Evolutionary conservation across 2,797 vertebrate genomes (phyloP).

Genomic region (Muraenolepis orangiensis): DNA sequence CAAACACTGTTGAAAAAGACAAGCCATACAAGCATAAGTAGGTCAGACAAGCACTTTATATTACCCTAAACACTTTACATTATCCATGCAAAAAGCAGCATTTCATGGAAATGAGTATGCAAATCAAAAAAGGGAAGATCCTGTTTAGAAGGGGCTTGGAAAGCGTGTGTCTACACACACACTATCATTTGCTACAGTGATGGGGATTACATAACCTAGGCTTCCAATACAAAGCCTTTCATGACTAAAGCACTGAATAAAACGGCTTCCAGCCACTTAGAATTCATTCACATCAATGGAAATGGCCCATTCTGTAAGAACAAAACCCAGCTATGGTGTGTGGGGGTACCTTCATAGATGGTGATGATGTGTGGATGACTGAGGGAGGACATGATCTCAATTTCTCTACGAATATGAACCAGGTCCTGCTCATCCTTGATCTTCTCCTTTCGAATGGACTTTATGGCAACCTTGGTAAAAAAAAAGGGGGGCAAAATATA

Average conservation of each 20-base stretch:
- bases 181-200: not conserved
- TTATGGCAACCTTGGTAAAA: conserved; percentile 87
- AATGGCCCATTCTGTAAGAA: not conserved
- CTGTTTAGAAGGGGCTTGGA: not conserved
- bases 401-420: conserved; percentile 91
- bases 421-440: conserved; percentile 95
- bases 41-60: not conserved
- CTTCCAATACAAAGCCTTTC: conserved; percentile 55
- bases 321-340: not conserved
- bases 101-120: not conserved
- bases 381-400: conserved; percentile 97
- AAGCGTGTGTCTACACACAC: not conserved
- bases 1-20: conserved; percentile 81
- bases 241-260: conserved; percentile 51
- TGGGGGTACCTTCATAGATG: conserved; percentile 87
- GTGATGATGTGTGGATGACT: conserved; percentile 93
- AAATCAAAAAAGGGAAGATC: not conserved
- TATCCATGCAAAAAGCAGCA: conserved; percentile 1
- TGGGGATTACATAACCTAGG: conserved; percentile 53
- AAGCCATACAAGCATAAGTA: not conserved
- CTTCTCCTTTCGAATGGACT: conserved; percentile 93
- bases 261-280: not conserved
- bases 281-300: conserved; percentile 30
- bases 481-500: not conserved
- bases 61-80: not conserved